Evolutionary conservation across 2,888 invertebrate species (phyloP).

Genomic region (Xestoiulus laeticollis): DNA sequence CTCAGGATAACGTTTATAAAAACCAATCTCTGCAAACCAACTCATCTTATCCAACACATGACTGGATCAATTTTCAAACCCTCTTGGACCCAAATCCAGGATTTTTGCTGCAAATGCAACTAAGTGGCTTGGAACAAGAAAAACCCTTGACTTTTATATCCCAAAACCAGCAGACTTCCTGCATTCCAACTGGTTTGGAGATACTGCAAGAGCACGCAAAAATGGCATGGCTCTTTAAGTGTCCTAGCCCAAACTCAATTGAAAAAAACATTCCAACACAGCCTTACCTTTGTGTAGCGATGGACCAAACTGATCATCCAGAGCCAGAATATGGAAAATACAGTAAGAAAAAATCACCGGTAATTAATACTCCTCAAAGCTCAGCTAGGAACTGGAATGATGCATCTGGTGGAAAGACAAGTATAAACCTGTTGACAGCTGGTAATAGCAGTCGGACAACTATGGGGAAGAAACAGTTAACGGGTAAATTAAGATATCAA

Average conservation of each 20-base stretch:
- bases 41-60: not conserved
- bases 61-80: not conserved
- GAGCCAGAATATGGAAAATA: not conserved
- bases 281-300: not conserved
- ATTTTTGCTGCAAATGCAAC: not conserved
- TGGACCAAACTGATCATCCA: not conserved
- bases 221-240: not conserved
- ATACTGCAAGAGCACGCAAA: not conserved
- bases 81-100: not conserved
- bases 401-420: not conserved
- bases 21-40: not conserved
- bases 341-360: not conserved
- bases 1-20: not conserved
- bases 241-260: not conserved
- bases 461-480: not conserved
- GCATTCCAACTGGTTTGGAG: not conserved
- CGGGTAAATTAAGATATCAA: conserved; percentile 11
- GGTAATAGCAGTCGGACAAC: not conserved
- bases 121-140: not conserved
- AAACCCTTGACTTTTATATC: not conserved
- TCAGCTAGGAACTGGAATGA: not conserved
- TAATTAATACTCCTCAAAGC: not conserved
- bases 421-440: not conserved
- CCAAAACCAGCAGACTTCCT: not conserved
- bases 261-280: not conserved